Evolutionary conservation across 2,113 vertebrate species (phyloP), one percentile per base, ranked within the genome.

Genomic region (Phalacrocorax aristotelis): DNA sequence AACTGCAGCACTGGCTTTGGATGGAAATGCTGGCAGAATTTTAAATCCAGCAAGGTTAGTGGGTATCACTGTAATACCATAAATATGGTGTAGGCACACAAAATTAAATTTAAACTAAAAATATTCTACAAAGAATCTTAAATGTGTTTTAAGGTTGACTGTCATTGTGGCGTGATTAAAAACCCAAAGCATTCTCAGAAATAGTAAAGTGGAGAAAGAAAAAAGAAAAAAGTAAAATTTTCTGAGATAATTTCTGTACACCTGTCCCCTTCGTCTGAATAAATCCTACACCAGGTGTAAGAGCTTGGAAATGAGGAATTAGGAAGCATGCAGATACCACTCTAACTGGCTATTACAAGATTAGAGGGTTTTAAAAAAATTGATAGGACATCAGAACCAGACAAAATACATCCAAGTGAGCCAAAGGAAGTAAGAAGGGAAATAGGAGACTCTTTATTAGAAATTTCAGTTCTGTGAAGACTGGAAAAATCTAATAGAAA

Each of bases 401-500:
- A 72, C 19, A 62, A 95, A 97, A 85, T 60, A 57, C 44, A 90
- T 87, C 64, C 62, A 61, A 61, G 64, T 74, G 44, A 92, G 36
- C 32, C 36, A 92, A 94, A 93, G 42, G 46, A 97, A 94, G 77
- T 52, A 64, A 30, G 64, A 72, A 86, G 36, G n/a, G 72, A 96
- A 95, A 94, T 70, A 52, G 58, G 71, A 96, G 81, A 78, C 55
- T 13, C 44, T 80, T 58, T 83, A 58, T 95, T 79, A 93, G 58
- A 93, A 58, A 89, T 89, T 90, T 94, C 70, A 87, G 88, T 38
- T 76, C 83, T 87, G 87, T 87, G 80, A 96, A 91, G 80, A 60
- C 51, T 55, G 57, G 29, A 6, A 70, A 83, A 95, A 94, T 87
- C 52, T 91, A 87, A 80, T 92, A 78, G 49, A 69, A 93, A 83